Conservation (phyloP, 2,113 vertebrate genomes). For the Tachuris rubrigastra region DNA sequence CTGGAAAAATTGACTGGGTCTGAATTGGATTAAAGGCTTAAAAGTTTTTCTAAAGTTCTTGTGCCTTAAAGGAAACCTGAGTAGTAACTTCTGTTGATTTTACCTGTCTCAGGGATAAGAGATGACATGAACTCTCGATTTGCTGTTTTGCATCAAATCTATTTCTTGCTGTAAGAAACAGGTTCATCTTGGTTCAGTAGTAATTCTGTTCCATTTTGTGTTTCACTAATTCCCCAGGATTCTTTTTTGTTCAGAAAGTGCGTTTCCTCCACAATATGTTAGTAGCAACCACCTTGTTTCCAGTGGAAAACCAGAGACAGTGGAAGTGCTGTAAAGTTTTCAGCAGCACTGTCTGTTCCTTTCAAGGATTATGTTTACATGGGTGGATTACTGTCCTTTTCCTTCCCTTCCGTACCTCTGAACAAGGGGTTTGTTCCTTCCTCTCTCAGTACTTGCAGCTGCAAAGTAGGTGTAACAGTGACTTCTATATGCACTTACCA, state of each 20-base stretch:
- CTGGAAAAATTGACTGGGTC: neutral
- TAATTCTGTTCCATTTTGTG: neutral
- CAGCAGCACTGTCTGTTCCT: neutral
- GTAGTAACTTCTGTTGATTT: neutral
- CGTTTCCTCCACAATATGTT: neutral
- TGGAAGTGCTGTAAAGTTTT: neutral
- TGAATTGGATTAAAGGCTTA: neutral
- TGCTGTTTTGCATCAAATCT: neutral
- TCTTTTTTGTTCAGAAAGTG: neutral
- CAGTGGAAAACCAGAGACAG: neutral
- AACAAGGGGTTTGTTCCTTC: neutral
- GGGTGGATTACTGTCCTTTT: neutral
- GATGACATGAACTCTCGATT: neutral
- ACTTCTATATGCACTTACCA: neutral
- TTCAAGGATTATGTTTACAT: neutral
- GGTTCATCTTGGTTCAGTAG: neutral
- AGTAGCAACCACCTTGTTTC: neutral
- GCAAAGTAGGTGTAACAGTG: neutral
- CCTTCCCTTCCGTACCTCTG: neutral
- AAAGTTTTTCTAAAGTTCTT: neutral
- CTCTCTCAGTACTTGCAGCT: neutral
- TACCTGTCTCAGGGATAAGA: neutral
- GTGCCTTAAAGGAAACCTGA: neutral
- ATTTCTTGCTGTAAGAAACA: neutral
- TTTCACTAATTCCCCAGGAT: neutral